Conservation (phyloP, 2,888 invertebrate species). For the Piscicola geometra region DNA sequence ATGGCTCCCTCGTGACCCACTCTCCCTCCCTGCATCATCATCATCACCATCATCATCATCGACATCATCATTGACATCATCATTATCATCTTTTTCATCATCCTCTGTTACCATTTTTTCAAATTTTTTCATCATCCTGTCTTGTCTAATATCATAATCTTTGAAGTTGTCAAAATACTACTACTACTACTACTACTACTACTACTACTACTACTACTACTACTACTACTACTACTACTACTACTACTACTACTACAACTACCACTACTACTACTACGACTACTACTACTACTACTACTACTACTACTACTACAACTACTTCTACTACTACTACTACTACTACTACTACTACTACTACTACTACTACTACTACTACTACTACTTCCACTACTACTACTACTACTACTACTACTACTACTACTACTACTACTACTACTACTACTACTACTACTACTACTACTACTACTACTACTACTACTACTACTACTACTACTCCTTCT, state of each 20-base stretch:
- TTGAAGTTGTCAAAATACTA: too few relatives aligned
- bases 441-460: constrained; percentile 18
- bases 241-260: constrained; percentile 16
- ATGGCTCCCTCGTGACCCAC: too few relatives aligned
- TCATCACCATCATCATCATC: too few relatives aligned
- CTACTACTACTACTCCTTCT: constrained; percentile 13
- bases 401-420: constrained; percentile 18
- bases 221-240: constrained; percentile 18
- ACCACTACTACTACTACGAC: constrained; percentile 15
- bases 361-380: constrained; percentile 18
- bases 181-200: constrained; percentile 18
- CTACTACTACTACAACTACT: constrained; percentile 16
- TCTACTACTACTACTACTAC: constrained; percentile 16
- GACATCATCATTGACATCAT: too few relatives aligned
- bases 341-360: constrained; percentile 18
- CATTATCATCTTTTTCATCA: too few relatives aligned
- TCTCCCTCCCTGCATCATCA: too few relatives aligned
- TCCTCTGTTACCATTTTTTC: too few relatives aligned
- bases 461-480: constrained; percentile 18
- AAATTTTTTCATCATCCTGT: too few relatives aligned
- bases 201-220: constrained; percentile 18
- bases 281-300: constrained; percentile 18
- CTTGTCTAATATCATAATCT: too few relatives aligned
- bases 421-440: constrained; percentile 18
- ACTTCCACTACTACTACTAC: constrained; percentile 16